Conservation (phyloP, 2,113 vertebrate genomes). For the Calidris pygmaea region DNA sequence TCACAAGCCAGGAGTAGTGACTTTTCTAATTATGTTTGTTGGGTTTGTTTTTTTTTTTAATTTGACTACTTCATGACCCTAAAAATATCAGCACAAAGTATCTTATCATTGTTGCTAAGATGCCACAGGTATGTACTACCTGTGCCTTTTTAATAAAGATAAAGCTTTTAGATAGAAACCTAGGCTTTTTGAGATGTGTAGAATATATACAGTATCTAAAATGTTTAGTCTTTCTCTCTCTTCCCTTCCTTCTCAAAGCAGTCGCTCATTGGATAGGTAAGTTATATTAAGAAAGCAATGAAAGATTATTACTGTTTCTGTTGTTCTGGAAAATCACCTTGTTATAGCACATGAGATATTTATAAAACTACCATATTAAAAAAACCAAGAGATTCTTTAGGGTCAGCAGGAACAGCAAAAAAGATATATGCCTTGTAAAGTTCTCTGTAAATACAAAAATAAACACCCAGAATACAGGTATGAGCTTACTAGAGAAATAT, state of each 20-base stretch:
- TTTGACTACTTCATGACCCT: background rate
- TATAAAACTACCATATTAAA: background rate
- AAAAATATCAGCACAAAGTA: background rate
- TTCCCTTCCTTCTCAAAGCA: background rate
- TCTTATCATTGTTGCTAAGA: background rate
- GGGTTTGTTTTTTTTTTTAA: background rate
- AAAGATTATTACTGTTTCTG: background rate
- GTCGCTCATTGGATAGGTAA: background rate
- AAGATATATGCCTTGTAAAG: background rate
- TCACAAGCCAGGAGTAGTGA: background rate
- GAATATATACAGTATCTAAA: background rate
- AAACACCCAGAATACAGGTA: constrained; percentile 16
- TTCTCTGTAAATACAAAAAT: constrained; percentile 16
- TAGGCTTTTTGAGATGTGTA: background rate
- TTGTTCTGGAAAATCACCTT: constrained; percentile 24
- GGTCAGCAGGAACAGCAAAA: background rate
- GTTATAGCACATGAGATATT: constrained; percentile 14
- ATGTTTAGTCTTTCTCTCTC: background rate
- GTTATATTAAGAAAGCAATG: background rate
- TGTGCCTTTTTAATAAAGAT: background rate
- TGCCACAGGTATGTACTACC: background rate
- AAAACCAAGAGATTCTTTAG: background rate
- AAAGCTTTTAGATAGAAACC: background rate
- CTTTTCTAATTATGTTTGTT: background rate
- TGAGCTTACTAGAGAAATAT: constrained; percentile 26